These are phyloP conservation scores for Xerus rutilus DNA, from an alignment of 2,797 vertebrate species.

Conservation along the genomic window DNA sequence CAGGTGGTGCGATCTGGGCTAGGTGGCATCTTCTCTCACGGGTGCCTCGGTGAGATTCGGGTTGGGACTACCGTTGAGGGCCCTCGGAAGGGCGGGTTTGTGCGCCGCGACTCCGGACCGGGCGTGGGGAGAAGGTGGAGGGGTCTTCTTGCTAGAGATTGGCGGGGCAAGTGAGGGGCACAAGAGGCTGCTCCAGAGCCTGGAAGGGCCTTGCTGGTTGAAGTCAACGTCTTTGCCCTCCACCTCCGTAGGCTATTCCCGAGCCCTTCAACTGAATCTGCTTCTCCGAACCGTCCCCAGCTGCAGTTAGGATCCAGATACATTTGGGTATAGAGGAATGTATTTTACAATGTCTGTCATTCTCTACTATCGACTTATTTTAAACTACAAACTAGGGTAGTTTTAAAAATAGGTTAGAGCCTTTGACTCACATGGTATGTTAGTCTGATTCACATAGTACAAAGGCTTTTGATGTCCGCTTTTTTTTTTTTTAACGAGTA, in stretches of 20 bases:
- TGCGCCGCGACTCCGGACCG: background rate
- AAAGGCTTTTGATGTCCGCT: background rate
- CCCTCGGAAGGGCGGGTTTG: background rate
- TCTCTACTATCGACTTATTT: background rate
- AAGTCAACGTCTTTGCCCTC: background rate
- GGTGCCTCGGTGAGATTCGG: slow-evolving; percentile 33
- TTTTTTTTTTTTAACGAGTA: background rate
- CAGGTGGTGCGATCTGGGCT: background rate
- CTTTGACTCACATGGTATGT: background rate
- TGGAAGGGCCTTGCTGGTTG: background rate
- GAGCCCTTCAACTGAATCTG: background rate
- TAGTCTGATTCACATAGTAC: background rate
- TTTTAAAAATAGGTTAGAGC: background rate
- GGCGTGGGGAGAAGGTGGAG: background rate
- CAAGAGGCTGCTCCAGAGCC: background rate
- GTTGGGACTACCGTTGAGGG: background rate
- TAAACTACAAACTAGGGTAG: background rate
- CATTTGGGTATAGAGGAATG: background rate
- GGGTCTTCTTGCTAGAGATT: background rate
- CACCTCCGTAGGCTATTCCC: rapidly evolving
- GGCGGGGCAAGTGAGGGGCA: background rate
- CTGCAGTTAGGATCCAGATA: background rate
- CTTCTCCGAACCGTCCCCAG: background rate
- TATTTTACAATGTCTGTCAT: background rate
- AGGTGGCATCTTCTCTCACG: background rate